These are phyloP conservation scores for Conus betulinus DNA, from an alignment of 1,140 invertebrate species.

Conservation along the genomic window DNA sequence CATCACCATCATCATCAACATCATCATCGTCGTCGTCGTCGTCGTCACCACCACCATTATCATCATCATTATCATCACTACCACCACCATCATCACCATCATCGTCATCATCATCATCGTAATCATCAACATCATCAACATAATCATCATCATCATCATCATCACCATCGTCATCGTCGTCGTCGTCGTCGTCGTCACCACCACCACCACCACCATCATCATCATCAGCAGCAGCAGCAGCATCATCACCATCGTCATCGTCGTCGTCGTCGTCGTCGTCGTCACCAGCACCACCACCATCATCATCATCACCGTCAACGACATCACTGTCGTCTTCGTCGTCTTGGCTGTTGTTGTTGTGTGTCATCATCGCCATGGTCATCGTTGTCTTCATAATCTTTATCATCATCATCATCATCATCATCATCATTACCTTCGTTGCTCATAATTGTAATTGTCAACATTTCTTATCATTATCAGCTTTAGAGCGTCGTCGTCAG, in stretches of 20 bases:
- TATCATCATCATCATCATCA: no score
- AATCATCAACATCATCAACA: neutral
- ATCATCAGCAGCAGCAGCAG: neutral
- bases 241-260: neutral
- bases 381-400: neutral
- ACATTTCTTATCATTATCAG: no score
- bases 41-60: neutral
- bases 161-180: neutral
- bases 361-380: neutral
- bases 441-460: no score
- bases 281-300: neutral
- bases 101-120: neutral
- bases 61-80: slow-evolving; percentile 6
- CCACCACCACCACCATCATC: neutral
- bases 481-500: no score
- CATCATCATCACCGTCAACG: neutral
- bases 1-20: neutral
- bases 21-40: neutral
- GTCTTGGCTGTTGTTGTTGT: neutral
- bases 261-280: neutral
- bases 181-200: neutral
- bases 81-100: neutral
- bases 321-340: neutral
- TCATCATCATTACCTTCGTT: no score
- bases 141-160: slow-evolving; percentile 2